A percentile compares a stretch with the other conserved stretches of the same genome.
phyloP scores from a whole-genome alignment of 2,797 vertebrate genomes.

The Chanos chanos region DNA sequence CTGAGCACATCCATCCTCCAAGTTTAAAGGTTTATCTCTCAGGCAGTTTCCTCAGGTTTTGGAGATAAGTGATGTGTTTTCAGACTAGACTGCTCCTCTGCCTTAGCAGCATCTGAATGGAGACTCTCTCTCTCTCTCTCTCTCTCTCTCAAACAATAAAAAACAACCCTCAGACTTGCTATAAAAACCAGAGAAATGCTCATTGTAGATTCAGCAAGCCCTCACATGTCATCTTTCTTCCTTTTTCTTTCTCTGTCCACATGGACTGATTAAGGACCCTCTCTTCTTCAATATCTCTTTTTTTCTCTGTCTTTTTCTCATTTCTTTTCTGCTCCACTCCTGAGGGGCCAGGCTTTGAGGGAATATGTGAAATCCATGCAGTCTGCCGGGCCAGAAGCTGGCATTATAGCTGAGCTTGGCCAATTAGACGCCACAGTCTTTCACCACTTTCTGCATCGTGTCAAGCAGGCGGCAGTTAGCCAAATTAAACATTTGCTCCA shows the following conservation, averaged over 20 bases:
- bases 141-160: slow-evolving; percentile 1
- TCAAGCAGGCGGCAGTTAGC: slow-evolving; percentile 48
- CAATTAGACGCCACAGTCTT: slow-evolving; percentile 44
- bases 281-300: slow-evolving; percentile 1
- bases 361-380: too few species aligned
- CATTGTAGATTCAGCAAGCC: slow-evolving; percentile 47
- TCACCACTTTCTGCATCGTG: slow-evolving; percentile 34
- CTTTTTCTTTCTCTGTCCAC: too few species aligned
- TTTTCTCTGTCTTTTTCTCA: background rate
- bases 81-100: slow-evolving; percentile 1
- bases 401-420: too few species aligned
- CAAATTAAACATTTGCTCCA: slow-evolving; percentile 52
- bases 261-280: slow-evolving; percentile 45
- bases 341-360: background rate
- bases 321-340: background rate
- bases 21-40: slow-evolving; percentile 18
- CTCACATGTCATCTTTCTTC: slow-evolving; percentile 43
- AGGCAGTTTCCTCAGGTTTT: slow-evolving; percentile 9
- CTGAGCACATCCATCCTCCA: too few species aligned
- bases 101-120: background rate
- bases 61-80: slow-evolving; percentile 26
- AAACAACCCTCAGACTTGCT: background rate
- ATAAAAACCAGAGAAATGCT: slow-evolving; percentile 28
- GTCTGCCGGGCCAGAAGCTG: too few species aligned
- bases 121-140: background rate